Evolutionary conservation across 2,113 vertebrate species (phyloP), one percentile per base, ranked within the genome.

Genomic region (Tympanuchus pallidicinctus): DNA sequence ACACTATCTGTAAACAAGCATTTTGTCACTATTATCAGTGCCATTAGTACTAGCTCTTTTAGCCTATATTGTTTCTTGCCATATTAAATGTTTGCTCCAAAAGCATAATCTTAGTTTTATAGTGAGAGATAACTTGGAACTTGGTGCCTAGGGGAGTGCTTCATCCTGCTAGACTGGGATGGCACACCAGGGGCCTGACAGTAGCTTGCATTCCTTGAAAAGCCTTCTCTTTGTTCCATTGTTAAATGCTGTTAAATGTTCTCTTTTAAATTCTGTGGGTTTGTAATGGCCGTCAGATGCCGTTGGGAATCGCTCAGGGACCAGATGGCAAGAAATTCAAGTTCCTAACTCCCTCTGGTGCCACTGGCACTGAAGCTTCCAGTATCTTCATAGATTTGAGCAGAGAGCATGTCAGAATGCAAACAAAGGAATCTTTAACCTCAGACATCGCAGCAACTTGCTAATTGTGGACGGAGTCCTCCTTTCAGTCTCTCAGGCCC

Each of bases 391-490:
- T 30, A 84, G 73, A 60, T 77, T 42, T 71, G 47, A 92, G 60
- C 28, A 77, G 45, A 86, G 47, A 67, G 65, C 69, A 47, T 82
- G 76, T 83, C 81, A 94, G 80, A 60, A 84, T 89, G 50, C 65
- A 86, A 92, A 93, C 86, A 94, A 93, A 95, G 38, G 38, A 54
- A 50, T 84, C 76, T 74, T 65, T 81, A 81, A 73, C 67, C 59
- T 88, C 72, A 77, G 82, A 30, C 45, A 24, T 27, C 32, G 22
- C 69, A 84, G 83, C 77, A 54, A 38, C 27, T 82, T 25, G 42
- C 60, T 85, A 87, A 74, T 79, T 42, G 60, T 36, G 91, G 71
- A 63, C 40, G n/a, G 45, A 36, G 45, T 70, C 43, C 42, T 80
- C 24, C 13, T 69, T 48, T 77, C 82, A 88, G 70, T 8, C 86